Conservation (phyloP, 2,113 vertebrate species). For the Arothron firmamentum region DNA sequence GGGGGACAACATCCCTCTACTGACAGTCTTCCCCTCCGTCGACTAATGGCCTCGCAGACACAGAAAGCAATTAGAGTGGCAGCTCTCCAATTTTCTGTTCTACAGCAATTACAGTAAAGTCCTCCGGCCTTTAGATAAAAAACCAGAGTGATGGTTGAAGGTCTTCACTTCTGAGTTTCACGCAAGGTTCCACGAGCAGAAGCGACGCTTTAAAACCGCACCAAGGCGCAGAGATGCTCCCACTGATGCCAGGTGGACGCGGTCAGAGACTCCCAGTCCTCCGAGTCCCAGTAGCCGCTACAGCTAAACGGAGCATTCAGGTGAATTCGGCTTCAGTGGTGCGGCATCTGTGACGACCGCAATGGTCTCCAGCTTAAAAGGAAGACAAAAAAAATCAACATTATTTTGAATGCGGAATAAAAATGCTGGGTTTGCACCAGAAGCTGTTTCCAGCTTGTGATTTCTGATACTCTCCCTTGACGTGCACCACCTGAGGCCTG, state of each 20-base stretch:
- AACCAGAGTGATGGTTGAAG: constrained; percentile 29
- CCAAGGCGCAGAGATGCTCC: constrained; percentile 6
- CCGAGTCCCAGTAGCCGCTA: too few relatives aligned
- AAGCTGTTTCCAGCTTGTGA: too few relatives aligned
- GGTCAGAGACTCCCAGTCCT: too few relatives aligned
- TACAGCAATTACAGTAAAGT: constrained; percentile 44
- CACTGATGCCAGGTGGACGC: too few relatives aligned
- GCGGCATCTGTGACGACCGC: too few relatives aligned
- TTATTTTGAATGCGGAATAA: too few relatives aligned
- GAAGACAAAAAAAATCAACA: too few relatives aligned
- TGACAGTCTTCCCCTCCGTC: constrained; percentile 29
- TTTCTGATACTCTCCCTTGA: too few relatives aligned
- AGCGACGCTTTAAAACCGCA: constrained; percentile 17
- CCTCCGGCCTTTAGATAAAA: constrained; percentile 24
- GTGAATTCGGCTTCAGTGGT: too few relatives aligned
- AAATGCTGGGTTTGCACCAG: too few relatives aligned
- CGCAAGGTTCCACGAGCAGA: neutral
- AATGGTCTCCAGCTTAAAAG: neutral
- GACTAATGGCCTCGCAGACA: constrained; percentile 38
- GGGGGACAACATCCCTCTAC: constrained; percentile 14
- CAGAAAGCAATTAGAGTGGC: constrained; percentile 44
- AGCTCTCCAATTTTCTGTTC: constrained; percentile 39
- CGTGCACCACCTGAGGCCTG: too few relatives aligned
- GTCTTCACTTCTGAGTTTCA: constrained; percentile 1
- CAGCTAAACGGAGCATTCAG: too few relatives aligned